phyloP scores from a whole-genome alignment of 2,797 vertebrate genomes.

The Potorous gilbertii region DNA sequence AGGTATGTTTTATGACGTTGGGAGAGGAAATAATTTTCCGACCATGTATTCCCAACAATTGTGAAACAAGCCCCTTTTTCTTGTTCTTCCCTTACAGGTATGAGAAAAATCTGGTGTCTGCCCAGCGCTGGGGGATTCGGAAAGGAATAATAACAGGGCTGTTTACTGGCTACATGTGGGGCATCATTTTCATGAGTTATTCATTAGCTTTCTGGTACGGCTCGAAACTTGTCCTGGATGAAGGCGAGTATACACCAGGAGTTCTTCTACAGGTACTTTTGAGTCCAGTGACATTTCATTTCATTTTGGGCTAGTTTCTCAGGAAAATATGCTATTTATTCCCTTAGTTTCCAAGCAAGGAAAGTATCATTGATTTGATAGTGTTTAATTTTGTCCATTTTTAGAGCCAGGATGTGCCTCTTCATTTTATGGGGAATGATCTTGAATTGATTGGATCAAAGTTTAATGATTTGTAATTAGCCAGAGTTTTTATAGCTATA shows the following conservation, averaged over 20 bases:
- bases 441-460: not conserved
- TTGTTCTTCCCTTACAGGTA: conserved; percentile 87
- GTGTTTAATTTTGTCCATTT: not conserved
- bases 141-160: conserved; percentile 98
- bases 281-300: not conserved
- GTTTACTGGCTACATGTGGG: conserved; percentile 96
- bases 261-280: conserved; percentile 93
- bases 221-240: conserved; percentile 92
- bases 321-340: conserved; percentile 28
- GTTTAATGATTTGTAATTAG: conserved; percentile 55
- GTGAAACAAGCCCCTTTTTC: not conserved
- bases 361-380: not conserved
- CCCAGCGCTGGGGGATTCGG: conserved; percentile 95
- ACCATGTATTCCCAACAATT: not conserved
- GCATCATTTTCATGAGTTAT: conserved; percentile 96
- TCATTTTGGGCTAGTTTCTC: conserved; percentile 41
- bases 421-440: conserved; percentile 39
- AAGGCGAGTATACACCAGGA: conserved; percentile 93
- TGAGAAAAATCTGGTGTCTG: conserved; percentile 93
- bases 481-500: conserved; percentile 41
- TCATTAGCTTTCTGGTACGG: conserved; percentile 99
- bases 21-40: not conserved
- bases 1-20: not conserved
- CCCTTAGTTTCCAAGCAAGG: conserved; percentile 3
- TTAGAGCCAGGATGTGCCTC: not conserved